Conservation (phyloP, 2,888 invertebrate genomes). For the Athalia rosae region DNA sequence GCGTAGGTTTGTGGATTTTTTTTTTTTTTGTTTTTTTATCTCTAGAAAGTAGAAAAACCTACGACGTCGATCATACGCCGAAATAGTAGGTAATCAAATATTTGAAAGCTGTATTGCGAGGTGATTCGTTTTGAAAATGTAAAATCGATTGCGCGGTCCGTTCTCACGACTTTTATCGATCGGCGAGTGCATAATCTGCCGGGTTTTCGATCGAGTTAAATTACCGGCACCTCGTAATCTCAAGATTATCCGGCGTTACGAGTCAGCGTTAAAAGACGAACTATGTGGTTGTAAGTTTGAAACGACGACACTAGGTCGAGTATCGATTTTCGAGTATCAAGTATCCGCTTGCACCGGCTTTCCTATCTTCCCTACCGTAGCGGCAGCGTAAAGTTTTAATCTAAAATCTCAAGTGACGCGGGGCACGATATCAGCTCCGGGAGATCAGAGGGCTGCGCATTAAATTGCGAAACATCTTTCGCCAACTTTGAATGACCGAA, state of each 20-base stretch:
- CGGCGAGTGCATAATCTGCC: too few species aligned
- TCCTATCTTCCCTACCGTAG: background rate
- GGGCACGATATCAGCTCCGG: background rate
- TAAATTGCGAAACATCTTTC: background rate
- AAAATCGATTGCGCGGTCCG: too few species aligned
- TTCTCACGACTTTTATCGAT: too few species aligned
- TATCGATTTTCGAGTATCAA: conserved; percentile 21
- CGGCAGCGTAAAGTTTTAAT: background rate
- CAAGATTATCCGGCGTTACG: conserved; percentile 10
- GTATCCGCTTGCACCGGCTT: background rate
- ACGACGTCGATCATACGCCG: too few species aligned
- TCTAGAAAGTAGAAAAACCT: too few species aligned
- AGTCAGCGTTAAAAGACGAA: conserved; percentile 20
- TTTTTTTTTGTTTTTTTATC: too few species aligned
- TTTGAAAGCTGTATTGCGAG: background rate
- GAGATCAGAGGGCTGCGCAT: background rate
- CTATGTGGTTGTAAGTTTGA: background rate
- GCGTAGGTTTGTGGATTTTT: too few species aligned
- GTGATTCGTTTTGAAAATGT: background rate
- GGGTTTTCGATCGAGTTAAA: background rate
- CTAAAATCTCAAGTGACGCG: background rate
- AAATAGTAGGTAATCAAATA: too few species aligned
- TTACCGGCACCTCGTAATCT: background rate
- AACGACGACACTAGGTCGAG: conserved; percentile 34
- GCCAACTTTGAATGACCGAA: too few species aligned